Evolutionary conservation across 2,797 vertebrate genomes (phyloP).

Genomic region (Sorex maritimensis): DNA sequence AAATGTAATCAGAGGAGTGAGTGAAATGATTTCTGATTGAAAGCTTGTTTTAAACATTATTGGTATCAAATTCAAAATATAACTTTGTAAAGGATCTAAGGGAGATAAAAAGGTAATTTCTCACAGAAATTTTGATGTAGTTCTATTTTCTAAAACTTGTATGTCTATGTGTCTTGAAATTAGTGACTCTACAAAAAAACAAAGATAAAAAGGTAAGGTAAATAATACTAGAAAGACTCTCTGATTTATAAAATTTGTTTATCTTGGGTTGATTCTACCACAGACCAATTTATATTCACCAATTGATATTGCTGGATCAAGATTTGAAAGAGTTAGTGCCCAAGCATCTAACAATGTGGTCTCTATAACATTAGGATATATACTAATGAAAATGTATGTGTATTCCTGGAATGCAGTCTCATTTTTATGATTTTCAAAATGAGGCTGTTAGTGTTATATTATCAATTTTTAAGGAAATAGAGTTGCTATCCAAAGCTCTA

Average conservation of each 20-base stretch:
- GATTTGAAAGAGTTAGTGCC: not conserved
- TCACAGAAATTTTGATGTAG: not conserved
- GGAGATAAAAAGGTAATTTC: not conserved
- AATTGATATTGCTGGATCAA: not conserved
- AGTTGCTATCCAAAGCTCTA: not conserved
- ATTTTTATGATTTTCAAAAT: conserved; percentile 13
- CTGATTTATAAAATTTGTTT: not conserved
- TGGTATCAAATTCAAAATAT: conserved; percentile 5
- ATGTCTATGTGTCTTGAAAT: not conserved
- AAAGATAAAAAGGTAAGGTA: not conserved
- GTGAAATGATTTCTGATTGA: not conserved
- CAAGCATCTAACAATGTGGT: not conserved
- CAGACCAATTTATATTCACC: not conserved
- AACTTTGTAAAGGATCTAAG: not conserved
- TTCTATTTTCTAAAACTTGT: not conserved
- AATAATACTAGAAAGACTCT: not conserved
- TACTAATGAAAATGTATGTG: not conserved
- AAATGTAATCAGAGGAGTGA: not conserved
- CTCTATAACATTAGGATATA: not conserved
- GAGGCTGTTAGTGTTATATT: not conserved
- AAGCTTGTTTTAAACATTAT: not conserved
- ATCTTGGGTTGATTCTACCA: not conserved
- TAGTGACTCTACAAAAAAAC: not conserved
- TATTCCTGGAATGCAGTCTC: not conserved
- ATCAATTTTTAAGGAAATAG: not conserved